Evolutionary conservation across 2,888 invertebrate species (phyloP).

Genomic region (Ariolimax columbianus): DNA sequence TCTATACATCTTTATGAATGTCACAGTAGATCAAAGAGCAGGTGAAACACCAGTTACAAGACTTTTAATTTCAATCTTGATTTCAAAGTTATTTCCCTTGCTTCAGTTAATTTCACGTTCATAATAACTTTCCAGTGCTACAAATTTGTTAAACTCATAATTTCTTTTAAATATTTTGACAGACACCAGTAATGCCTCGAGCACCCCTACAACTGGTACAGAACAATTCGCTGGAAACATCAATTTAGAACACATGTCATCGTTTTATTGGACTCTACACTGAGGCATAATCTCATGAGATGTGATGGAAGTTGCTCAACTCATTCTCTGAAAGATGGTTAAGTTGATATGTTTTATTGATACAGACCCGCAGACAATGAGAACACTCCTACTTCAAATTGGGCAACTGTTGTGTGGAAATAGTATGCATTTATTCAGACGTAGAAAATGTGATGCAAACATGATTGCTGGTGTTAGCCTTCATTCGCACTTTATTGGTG

Average conservation of each 20-base stretch:
- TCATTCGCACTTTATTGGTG: too few species aligned
- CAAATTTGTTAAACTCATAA: neutral
- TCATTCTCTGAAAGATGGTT: neutral
- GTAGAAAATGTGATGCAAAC: neutral
- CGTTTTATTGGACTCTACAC: neutral
- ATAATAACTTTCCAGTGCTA: too few species aligned
- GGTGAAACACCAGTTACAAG: too few species aligned
- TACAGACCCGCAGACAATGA: neutral
- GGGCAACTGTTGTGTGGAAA: neutral
- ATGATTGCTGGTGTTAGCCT: neutral
- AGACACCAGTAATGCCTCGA: neutral
- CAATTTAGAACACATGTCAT: slow-evolving; percentile 3
- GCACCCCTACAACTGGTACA: neutral
- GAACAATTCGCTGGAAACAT: slow-evolving; percentile 16
- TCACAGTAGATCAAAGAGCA: too few species aligned
- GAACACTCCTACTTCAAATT: neutral
- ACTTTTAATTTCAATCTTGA: too few species aligned
- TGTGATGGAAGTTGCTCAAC: slow-evolving; percentile 4
- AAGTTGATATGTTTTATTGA: neutral
- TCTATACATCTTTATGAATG: too few species aligned
- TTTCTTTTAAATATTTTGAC: neutral
- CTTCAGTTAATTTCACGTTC: too few species aligned
- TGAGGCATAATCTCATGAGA: neutral
- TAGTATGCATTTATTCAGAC: neutral
- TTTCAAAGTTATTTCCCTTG: too few species aligned